Conservation (phyloP, 2,888 invertebrate genomes). For the Leucoma salicis region DNA sequence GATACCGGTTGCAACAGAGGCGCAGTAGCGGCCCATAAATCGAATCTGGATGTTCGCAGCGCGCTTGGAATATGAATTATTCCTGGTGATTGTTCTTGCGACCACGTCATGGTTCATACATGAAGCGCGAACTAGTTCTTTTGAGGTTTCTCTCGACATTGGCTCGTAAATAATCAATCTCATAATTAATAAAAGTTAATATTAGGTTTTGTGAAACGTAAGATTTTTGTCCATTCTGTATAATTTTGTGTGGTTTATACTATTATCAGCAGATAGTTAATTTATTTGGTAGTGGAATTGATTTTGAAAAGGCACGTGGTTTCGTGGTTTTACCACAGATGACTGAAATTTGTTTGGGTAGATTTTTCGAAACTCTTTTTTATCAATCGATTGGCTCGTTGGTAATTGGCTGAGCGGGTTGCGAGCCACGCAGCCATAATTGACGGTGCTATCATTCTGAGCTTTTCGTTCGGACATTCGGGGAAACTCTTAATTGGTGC, state of each 20-base stretch:
- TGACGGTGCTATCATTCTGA: slow-evolving; percentile 78
- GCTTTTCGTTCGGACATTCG: slow-evolving; percentile 74
- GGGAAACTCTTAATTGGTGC: slow-evolving; percentile 80
- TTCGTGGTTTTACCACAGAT: slow-evolving; percentile 58
- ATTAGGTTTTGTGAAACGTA: too few relatives aligned
- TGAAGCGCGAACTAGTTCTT: slow-evolving; percentile 80
- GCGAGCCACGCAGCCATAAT: slow-evolving; percentile 67
- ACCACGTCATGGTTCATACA: slow-evolving; percentile 80
- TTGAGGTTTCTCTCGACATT: slow-evolving; percentile 53
- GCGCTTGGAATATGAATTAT: slow-evolving; percentile 82
- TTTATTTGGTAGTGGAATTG: too few relatives aligned
- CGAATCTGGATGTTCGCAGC: slow-evolving; percentile 73
- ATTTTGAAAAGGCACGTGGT: slow-evolving; percentile 50
- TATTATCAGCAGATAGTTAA: too few relatives aligned
- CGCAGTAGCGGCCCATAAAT: slow-evolving; percentile 69
- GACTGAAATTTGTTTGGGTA: slow-evolving; percentile 72
- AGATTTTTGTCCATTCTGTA: too few relatives aligned
- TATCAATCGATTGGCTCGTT: slow-evolving; percentile 69
- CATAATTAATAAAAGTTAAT: too few relatives aligned
- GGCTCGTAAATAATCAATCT: slow-evolving; percentile 59
- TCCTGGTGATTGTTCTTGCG: slow-evolving; percentile 77
- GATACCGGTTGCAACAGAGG: slow-evolving; percentile 68
- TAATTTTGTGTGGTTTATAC: too few relatives aligned
- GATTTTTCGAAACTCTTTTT: slow-evolving; percentile 75
- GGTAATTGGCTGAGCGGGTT: slow-evolving; percentile 71